These are phyloP conservation scores for Salarias fasciatus DNA, from an alignment of 2,797 vertebrate genomes.

Conservation along the genomic window DNA sequence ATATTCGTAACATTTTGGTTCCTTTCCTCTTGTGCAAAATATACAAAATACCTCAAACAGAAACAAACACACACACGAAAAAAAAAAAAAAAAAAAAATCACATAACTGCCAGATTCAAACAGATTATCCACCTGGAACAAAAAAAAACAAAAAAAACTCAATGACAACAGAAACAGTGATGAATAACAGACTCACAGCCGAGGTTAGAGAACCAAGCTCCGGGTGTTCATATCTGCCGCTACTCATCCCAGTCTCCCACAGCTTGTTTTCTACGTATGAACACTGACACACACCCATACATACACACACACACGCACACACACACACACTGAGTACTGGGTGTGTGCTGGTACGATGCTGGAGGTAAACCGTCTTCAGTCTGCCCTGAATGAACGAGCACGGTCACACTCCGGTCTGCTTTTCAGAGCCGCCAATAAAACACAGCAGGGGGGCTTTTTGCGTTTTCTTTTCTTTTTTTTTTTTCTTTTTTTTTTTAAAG, in stretches of 20 bases:
- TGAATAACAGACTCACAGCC: slow-evolving; percentile 50
- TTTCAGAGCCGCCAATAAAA: slow-evolving; percentile 17
- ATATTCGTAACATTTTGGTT: slow-evolving; percentile 84
- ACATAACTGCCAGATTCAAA: slow-evolving; percentile 64
- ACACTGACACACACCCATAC: slow-evolving; percentile 76
- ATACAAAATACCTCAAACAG: slow-evolving; percentile 71
- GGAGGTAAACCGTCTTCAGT: slow-evolving; percentile 78
- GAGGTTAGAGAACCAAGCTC: slow-evolving; percentile 57
- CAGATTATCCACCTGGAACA: slow-evolving; percentile 61
- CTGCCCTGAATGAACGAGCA: slow-evolving; percentile 54
- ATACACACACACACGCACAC: slow-evolving; percentile 70
- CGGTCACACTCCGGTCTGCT: slow-evolving; percentile 27
- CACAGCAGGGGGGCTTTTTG: too few species aligned
- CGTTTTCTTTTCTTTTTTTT: too few species aligned
- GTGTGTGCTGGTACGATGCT: slow-evolving; percentile 75
- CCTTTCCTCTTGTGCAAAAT: slow-evolving; percentile 85
- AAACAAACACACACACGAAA: too few species aligned
- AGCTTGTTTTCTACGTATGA: slow-evolving; percentile 26
- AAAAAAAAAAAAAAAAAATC: slow-evolving; percentile 24
- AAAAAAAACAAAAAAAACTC: too few species aligned
- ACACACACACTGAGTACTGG: slow-evolving; percentile 48
- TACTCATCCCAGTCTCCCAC: slow-evolving; percentile 21
- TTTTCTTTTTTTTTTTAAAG: neutral
- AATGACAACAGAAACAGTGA: slow-evolving; percentile 49
- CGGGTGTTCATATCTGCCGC: slow-evolving; percentile 52